These are phyloP conservation scores for Andrena bucephala DNA, from an alignment of 2,888 invertebrate genomes.

Conservation along the genomic window DNA sequence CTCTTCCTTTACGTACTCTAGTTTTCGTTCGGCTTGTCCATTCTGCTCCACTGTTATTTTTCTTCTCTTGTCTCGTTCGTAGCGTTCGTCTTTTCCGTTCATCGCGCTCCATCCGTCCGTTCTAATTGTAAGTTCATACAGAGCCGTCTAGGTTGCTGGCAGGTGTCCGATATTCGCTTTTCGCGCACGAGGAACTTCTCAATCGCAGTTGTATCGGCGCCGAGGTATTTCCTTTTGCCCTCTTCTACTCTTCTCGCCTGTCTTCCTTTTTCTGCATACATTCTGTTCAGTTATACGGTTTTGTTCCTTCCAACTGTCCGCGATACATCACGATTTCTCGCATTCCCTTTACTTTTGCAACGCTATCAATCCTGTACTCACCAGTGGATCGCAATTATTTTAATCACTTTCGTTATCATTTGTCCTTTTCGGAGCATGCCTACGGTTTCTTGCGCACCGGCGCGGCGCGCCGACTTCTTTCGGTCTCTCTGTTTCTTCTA, in stretches of 20 bases:
- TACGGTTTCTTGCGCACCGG: neutral
- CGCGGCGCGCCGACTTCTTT: neutral
- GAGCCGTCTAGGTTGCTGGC: constrained; percentile 13
- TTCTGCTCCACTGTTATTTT: constrained; percentile 54
- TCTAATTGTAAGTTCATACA: constrained; percentile 21
- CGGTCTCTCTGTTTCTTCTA: neutral
- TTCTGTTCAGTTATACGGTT: constrained; percentile 2
- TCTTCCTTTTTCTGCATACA: neutral
- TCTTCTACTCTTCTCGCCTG: neutral
- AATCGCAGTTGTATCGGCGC: constrained; percentile 4
- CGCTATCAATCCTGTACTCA: too few relatives aligned
- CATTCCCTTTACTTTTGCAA: neutral
- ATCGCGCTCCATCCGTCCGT: constrained; percentile 5
- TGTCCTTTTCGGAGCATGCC: neutral
- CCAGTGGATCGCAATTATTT: neutral
- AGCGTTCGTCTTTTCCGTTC: constrained; percentile 54
- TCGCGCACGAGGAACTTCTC: constrained; percentile 22
- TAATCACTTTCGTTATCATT: neutral
- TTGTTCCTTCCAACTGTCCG: neutral
- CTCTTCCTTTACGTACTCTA: neutral
- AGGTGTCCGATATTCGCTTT: constrained; percentile 16
- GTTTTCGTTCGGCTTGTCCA: constrained; percentile 24
- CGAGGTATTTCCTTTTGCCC: constrained; percentile 4
- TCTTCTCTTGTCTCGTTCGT: constrained; percentile 15
- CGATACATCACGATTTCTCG: neutral